These are phyloP conservation scores for Cacoxenus indagator DNA, from an alignment of 2,888 invertebrate species.

Conservation along the genomic window DNA sequence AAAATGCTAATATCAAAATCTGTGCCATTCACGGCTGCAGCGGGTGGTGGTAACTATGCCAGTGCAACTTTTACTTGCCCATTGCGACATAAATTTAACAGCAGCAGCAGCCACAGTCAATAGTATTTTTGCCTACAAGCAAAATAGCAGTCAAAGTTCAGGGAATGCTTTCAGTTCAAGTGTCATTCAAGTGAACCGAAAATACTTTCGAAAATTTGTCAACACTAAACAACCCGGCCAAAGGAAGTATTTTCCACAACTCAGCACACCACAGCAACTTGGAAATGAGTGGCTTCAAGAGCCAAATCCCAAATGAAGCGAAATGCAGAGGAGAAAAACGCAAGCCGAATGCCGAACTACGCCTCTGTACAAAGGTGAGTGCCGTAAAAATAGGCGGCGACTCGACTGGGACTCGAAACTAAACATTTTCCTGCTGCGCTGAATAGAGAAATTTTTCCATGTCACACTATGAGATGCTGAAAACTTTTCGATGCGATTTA, in stretches of 20 bases:
- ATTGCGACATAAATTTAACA: slow-evolving; percentile 3
- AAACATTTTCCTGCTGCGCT: neutral
- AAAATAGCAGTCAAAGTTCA: slow-evolving; percentile 18
- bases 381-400: neutral
- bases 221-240: slow-evolving; percentile 1
- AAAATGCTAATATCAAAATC: slow-evolving; percentile 21
- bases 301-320: too few species aligned
- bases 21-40: slow-evolving; percentile 17
- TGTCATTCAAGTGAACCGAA: neutral
- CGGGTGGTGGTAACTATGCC: slow-evolving; percentile 47
- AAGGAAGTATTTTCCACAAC: neutral
- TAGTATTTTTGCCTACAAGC: neutral
- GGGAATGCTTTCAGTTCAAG: slow-evolving; percentile 17
- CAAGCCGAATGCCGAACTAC: neutral
- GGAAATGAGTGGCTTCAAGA: neutral
- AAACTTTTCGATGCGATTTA: too few species aligned
- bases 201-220: slow-evolving; percentile 21
- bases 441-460: too few species aligned
- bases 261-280: neutral
- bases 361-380: neutral
- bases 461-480: too few species aligned
- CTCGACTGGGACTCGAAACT: neutral
- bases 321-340: too few species aligned
- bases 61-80: slow-evolving; percentile 37
- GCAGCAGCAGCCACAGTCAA: neutral